Percentiles rank a stretch among this genome's conserved stretches.
Conservation (phyloP, 2,888 invertebrate genomes). For the Spodoptera littoralis region DNA sequence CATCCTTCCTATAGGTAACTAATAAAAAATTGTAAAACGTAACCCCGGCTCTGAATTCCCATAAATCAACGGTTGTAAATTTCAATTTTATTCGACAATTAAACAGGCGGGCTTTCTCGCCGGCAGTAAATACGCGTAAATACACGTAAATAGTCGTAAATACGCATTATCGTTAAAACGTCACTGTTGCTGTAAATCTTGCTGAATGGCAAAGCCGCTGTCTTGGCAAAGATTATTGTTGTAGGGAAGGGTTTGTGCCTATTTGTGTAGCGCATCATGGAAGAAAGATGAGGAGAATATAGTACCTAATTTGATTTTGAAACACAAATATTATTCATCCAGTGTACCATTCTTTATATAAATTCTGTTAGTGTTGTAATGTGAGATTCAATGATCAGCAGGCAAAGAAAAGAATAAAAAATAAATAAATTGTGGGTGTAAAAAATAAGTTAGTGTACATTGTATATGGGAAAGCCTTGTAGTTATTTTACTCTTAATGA, state of each 20-base stretch:
- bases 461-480: too few species aligned
- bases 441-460: too few species aligned
- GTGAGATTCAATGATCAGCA: too few species aligned
- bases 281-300: neutral
- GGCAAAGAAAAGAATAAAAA: too few species aligned
- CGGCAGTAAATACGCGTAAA: slow-evolving; percentile 85
- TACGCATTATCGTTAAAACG: slow-evolving; percentile 89
- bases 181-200: slow-evolving; percentile 83
- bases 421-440: too few species aligned
- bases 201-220: slow-evolving; percentile 72
- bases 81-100: slow-evolving; percentile 88
- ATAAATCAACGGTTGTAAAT: slow-evolving; percentile 86
- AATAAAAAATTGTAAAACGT: slow-evolving; percentile 72
- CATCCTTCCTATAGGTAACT: slow-evolving; percentile 54
- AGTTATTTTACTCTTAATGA: too few species aligned
- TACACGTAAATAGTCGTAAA: slow-evolving; percentile 87
- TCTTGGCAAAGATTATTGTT: slow-evolving; percentile 65
- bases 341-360: too few species aligned
- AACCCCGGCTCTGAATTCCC: slow-evolving; percentile 60
- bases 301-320: too few species aligned
- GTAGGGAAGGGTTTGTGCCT: slow-evolving; percentile 36
- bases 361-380: too few species aligned
- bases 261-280: slow-evolving; percentile 16
- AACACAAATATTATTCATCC: too few species aligned
- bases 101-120: slow-evolving; percentile 85